Conservation (phyloP, 2,113 vertebrate genomes). For the Strix aluco region DNA sequence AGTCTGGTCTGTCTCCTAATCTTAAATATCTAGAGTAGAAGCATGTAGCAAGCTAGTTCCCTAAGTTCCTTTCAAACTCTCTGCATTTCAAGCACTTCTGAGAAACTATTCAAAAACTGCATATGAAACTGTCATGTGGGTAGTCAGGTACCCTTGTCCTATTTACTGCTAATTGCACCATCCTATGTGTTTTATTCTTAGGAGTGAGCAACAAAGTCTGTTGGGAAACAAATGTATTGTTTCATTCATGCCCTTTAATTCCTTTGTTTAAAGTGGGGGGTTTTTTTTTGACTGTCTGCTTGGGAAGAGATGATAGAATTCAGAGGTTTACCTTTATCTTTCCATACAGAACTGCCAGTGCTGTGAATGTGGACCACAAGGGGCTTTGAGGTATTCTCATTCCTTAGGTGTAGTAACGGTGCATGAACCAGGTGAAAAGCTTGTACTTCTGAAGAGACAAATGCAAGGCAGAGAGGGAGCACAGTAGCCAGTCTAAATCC, state of each 20-base stretch:
- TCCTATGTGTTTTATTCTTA: neutral
- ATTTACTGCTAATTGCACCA: neutral
- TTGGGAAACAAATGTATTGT: rapidly evolving
- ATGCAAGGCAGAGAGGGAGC: neutral
- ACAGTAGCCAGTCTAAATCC: neutral
- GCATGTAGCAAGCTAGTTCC: neutral
- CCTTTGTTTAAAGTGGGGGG: neutral
- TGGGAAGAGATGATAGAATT: neutral
- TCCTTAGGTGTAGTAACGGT: neutral
- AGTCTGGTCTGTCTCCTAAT: neutral
- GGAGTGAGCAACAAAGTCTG: neutral
- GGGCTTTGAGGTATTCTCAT: neutral
- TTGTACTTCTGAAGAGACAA: neutral
- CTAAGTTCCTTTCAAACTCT: neutral
- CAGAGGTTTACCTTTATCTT: neutral
- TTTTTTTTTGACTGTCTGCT: neutral
- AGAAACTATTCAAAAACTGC: neutral
- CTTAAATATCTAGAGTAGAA: neutral
- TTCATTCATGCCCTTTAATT: neutral
- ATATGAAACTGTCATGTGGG: neutral
- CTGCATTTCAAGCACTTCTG: neutral
- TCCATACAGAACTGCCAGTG: neutral
- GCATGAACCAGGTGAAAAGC: neutral
- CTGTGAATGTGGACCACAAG: neutral
- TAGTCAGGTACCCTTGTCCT: neutral